phyloP scores from a whole-genome alignment of 1,140 invertebrate species.

The Bombus vancouverensis region DNA sequence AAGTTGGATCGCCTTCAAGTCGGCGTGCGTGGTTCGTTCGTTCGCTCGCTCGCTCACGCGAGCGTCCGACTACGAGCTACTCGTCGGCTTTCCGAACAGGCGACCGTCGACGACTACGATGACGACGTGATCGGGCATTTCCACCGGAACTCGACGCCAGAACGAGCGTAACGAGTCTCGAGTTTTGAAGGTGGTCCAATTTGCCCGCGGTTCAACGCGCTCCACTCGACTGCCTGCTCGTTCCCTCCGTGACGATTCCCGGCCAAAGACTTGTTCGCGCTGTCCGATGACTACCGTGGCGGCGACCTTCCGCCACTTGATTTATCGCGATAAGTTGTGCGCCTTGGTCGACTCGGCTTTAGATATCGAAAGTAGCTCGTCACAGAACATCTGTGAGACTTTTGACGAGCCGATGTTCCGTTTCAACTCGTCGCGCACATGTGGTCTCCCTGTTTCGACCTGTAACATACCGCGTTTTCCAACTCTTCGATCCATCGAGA shows the following conservation, averaged over 20 bases:
- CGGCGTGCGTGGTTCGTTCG: neutral
- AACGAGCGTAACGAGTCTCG: conserved; percentile 12
- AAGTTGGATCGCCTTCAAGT: conserved; percentile 56
- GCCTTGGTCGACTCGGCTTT: conserved; percentile 22
- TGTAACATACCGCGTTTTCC: neutral
- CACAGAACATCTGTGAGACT: conserved; percentile 46
- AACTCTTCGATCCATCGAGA: too few species aligned
- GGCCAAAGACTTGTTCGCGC: conserved; percentile 46
- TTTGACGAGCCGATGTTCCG: conserved; percentile 30
- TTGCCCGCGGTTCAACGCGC: conserved; percentile 58
- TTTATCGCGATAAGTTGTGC: conserved; percentile 72
- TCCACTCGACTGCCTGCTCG: conserved; percentile 23
- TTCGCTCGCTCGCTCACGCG: neutral
- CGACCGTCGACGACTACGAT: neutral
- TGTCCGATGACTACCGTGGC: conserved; percentile 67
- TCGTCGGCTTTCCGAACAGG: neutral
- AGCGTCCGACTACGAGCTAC: neutral
- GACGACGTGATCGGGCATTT: conserved; percentile 7
- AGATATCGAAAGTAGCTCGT: conserved; percentile 56
- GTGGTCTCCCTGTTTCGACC: conserved; percentile 19
- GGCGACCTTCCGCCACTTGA: conserved; percentile 71
- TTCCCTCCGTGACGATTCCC: conserved; percentile 63
- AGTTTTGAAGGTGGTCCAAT: conserved; percentile 64
- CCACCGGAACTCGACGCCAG: conserved; percentile 27
- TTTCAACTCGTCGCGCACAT: conserved; percentile 14